A percentile compares a stretch with the other conserved stretches of the same genome.
Conservation (phyloP, 1,140 invertebrate species). For the Leptinotarsa lineolata region DNA sequence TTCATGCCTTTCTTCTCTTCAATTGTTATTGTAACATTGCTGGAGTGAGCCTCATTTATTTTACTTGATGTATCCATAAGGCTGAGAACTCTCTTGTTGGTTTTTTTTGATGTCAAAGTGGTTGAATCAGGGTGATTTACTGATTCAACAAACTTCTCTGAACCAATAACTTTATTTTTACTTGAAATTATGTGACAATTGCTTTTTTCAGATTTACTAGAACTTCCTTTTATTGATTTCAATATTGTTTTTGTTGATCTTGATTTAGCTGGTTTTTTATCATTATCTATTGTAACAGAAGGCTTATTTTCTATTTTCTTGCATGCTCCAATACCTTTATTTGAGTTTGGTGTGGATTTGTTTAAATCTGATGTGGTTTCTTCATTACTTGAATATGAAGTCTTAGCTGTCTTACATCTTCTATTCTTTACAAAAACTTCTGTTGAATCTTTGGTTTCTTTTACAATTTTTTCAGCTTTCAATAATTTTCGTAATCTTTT, state of each 20-base stretch:
- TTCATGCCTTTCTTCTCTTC: too few relatives aligned
- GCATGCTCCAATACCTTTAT: too few relatives aligned
- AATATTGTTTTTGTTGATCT: not conserved
- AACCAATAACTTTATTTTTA: not conserved
- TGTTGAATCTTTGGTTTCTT: not conserved
- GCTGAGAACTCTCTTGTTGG: not conserved
- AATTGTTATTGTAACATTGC: not conserved
- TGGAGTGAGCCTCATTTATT: not conserved
- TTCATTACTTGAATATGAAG: slow-evolving; percentile 11
- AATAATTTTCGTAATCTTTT: slow-evolving; percentile 61
- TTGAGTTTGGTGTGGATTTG: too few relatives aligned
- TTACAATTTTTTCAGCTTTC: slow-evolving; percentile 31
- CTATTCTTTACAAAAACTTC: slow-evolving; percentile 1
- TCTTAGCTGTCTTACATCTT: slow-evolving; percentile 6
- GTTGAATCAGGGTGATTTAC: too few relatives aligned
- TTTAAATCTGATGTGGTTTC: not conserved
- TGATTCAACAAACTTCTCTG: not conserved
- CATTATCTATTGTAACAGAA: too few relatives aligned
- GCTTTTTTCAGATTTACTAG: slow-evolving; percentile 1
- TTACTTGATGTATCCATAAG: not conserved
- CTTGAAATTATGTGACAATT: not conserved
- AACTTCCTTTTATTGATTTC: slow-evolving; percentile 3
- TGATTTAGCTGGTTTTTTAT: too few relatives aligned
- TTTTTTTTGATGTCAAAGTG: too few relatives aligned
- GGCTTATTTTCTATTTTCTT: too few relatives aligned